Conservation (phyloP, 2,888 invertebrate genomes). For the Idaea straminata region DNA sequence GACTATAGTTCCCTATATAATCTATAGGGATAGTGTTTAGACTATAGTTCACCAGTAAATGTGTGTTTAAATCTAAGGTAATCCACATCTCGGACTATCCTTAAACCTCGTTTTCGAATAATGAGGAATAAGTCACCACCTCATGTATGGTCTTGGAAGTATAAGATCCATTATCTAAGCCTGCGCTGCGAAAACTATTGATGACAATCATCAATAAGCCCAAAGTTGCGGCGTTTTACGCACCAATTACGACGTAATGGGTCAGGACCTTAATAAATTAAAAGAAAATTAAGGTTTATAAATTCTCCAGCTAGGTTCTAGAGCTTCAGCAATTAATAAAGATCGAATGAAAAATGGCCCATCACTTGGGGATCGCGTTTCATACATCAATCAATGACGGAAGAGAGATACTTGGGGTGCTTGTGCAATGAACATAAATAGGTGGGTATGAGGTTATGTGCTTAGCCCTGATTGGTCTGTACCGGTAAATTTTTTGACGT, state of each 20-base stretch:
- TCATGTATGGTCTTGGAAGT: no score
- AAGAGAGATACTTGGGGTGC: neutral
- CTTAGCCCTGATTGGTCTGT: no score
- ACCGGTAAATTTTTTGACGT: no score
- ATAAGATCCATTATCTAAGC: no score
- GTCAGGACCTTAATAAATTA: neutral
- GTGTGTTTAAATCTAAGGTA: no score
- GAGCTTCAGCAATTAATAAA: neutral
- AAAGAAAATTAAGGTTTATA: neutral
- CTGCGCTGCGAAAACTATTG: no score
- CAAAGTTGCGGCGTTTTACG: neutral
- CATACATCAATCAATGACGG: neutral
- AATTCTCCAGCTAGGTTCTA: neutral
- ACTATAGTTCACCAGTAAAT: no score
- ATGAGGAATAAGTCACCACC: no score
- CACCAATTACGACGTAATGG: neutral
- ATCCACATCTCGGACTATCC: no score
- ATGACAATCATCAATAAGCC: neutral
- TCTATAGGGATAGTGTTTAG: no score
- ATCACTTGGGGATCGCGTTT: neutral
- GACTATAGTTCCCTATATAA: no score
- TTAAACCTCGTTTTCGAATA: no score
- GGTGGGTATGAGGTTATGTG: neutral
- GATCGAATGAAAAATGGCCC: neutral
- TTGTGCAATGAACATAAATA: neutral